These are phyloP conservation scores for Marasmarcha lunaedactyla DNA, from an alignment of 2,888 invertebrate genomes.

Conservation along the genomic window DNA sequence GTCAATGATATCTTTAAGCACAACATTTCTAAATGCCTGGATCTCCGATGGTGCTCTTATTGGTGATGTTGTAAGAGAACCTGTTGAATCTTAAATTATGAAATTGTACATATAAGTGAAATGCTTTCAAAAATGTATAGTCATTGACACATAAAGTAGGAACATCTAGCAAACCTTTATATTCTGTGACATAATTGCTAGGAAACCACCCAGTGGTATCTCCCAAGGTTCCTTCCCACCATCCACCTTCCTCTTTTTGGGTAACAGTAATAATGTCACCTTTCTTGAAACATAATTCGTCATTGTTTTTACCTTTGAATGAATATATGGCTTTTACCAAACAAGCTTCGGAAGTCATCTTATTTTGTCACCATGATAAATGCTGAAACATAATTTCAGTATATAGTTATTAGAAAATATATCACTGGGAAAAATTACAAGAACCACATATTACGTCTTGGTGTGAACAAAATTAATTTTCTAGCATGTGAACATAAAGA, in stretches of 20 bases:
- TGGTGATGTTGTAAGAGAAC: slow-evolving; percentile 73
- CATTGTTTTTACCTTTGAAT: slow-evolving; percentile 96
- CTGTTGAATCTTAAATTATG: slow-evolving; percentile 51
- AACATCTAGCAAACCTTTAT: slow-evolving; percentile 70
- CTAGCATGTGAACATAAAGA: too few relatives aligned
- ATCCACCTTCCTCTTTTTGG: slow-evolving; percentile 95
- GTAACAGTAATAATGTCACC: slow-evolving; percentile 97
- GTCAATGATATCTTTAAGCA: slow-evolving; percentile 90
- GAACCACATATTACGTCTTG: too few relatives aligned
- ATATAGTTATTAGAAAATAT: too few relatives aligned
- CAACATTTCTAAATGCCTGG: slow-evolving; percentile 85
- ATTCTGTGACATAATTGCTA: slow-evolving; percentile 95
- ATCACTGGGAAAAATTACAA: background rate
- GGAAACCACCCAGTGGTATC: slow-evolving; percentile 99
- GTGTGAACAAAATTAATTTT: too few relatives aligned
- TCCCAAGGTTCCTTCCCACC: slow-evolving; percentile 99
- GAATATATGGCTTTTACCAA: slow-evolving; percentile 92
- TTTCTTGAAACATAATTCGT: slow-evolving; percentile 96
- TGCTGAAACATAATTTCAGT: background rate
- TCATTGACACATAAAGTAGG: too few relatives aligned
- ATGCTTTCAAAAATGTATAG: background rate
- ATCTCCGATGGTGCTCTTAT: slow-evolving; percentile 76
- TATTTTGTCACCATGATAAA: slow-evolving; percentile 44
- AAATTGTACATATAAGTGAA: background rate
- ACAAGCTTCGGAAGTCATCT: slow-evolving; percentile 72